Evolutionary conservation across 1,140 invertebrate species (phyloP).

Genomic region (Zaprionus capensis): DNA sequence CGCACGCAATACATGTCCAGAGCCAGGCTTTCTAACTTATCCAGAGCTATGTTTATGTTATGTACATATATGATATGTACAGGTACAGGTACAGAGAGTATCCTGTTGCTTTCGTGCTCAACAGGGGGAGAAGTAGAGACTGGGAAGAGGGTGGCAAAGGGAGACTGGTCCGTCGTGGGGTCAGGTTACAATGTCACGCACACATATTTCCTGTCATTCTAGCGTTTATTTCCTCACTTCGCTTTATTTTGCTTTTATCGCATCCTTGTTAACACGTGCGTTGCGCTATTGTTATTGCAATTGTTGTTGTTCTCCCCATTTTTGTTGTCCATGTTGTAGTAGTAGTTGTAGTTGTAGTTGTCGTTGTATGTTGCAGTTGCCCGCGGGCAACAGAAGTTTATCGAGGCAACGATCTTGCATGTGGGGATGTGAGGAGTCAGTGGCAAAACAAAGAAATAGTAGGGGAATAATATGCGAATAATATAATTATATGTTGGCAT

Average conservation of each 20-base stretch:
- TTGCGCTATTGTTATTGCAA: constrained; percentile 55
- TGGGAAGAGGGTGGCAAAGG: background rate
- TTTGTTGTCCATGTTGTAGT: background rate
- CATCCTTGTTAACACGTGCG: constrained; percentile 82
- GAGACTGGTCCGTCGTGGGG: background rate
- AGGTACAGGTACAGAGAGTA: constrained; percentile 17
- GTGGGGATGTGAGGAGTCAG: constrained; percentile 28
- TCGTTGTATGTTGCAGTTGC: constrained; percentile 30
- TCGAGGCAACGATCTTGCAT: constrained; percentile 63
- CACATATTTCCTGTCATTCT: constrained; percentile 81
- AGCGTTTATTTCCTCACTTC: constrained; percentile 79
- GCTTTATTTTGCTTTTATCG: constrained; percentile 64
- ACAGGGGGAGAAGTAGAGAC: background rate
- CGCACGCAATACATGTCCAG: constrained; percentile 20
- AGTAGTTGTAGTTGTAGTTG: constrained; percentile 23
- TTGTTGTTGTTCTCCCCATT: constrained; percentile 27
- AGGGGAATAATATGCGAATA: constrained; percentile 67
- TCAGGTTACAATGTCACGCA: constrained; percentile 78
- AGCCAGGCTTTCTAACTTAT: constrained; percentile 1
- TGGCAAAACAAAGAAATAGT: constrained; percentile 63
- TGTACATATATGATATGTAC: constrained; percentile 20
- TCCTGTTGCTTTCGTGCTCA: constrained; percentile 51
- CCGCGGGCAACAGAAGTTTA: constrained; percentile 58
- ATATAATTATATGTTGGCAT: constrained; percentile 79
- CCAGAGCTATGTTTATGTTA: constrained; percentile 12